Evolutionary conservation across 2,888 invertebrate species (phyloP).

Genomic region (Masnerella sp.): DNA sequence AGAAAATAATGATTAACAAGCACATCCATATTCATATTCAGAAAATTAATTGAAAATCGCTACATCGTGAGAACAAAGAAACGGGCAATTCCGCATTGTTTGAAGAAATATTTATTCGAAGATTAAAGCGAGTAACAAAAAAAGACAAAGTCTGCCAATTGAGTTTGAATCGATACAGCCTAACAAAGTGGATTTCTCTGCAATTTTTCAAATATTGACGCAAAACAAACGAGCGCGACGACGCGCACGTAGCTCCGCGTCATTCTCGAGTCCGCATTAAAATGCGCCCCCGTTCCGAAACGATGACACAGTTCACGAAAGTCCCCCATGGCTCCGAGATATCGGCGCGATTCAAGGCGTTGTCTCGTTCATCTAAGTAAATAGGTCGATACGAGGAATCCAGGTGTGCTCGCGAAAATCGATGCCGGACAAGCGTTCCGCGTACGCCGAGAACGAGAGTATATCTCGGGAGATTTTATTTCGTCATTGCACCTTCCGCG

Average conservation of each 20-base stretch:
- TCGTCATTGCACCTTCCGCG: background rate
- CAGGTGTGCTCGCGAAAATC: slow-evolving; percentile 56
- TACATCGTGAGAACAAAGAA: no score
- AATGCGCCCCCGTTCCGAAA: slow-evolving; percentile 25
- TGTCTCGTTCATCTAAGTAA: slow-evolving; percentile 55
- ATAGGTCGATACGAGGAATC: slow-evolving; percentile 58
- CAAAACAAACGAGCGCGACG: slow-evolving; percentile 10
- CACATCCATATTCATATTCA: no score
- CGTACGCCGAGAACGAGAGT: slow-evolving; percentile 30
- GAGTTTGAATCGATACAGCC: slow-evolving; percentile 22
- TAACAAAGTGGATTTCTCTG: slow-evolving; percentile 23
- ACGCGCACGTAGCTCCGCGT: background rate
- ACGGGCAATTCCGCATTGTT: background rate
- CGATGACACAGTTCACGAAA: slow-evolving; percentile 24
- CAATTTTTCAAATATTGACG: slow-evolving; percentile 46
- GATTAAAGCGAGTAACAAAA: slow-evolving; percentile 9
- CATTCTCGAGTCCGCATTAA: slow-evolving; percentile 18
- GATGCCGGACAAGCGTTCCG: slow-evolving; percentile 43
- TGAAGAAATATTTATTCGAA: background rate
- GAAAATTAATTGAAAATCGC: no score
- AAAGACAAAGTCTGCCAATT: no score
- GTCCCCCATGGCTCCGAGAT: slow-evolving; percentile 25
- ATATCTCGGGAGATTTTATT: slow-evolving; percentile 27
- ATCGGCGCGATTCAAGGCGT: slow-evolving; percentile 51
- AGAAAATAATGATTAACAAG: no score